A percentile compares a stretch with the other conserved stretches of the same genome.
Evolutionary conservation across 1,140 invertebrate genomes (phyloP).

Genomic region (Pseudomyrmex dendroicus): DNA sequence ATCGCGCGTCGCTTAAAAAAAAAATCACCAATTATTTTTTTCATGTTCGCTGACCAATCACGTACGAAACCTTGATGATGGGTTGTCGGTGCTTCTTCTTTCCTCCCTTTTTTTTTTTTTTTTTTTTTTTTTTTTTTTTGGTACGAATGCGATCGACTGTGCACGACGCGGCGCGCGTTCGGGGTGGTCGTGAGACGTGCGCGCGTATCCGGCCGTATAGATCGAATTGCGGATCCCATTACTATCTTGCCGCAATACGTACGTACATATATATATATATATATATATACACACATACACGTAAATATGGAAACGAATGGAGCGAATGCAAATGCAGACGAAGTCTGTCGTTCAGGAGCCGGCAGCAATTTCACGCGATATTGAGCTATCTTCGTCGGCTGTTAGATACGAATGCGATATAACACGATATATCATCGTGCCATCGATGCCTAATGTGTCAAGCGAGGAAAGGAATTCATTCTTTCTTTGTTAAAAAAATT

Average conservation of each 20-base stretch:
- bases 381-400: conserved; percentile 41
- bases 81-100: conserved; percentile 53
- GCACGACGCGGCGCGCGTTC: conserved; percentile 40
- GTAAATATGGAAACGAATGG: background rate
- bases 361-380: conserved; percentile 39
- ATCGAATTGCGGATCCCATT: conserved; percentile 72
- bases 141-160: conserved; percentile 56
- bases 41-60: conserved; percentile 63
- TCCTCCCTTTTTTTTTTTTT: background rate
- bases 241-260: conserved; percentile 12
- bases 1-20: conserved; percentile 63
- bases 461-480: background rate
- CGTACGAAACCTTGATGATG: conserved; percentile 76
- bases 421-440: background rate
- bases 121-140: conserved; percentile 21
- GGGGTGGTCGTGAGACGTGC: conserved; percentile 25
- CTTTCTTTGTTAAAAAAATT: background rate
- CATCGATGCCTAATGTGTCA: background rate
- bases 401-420: conserved; percentile 30
- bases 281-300: conserved; percentile 27
- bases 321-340: conserved; percentile 28
- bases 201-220: conserved; percentile 69
- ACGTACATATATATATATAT: conserved; percentile 15
- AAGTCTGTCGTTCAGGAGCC: background rate
- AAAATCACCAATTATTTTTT: conserved; percentile 44